These are phyloP conservation scores for Sterna hirundo DNA, from an alignment of 2,113 vertebrate species.

Conservation along the genomic window DNA sequence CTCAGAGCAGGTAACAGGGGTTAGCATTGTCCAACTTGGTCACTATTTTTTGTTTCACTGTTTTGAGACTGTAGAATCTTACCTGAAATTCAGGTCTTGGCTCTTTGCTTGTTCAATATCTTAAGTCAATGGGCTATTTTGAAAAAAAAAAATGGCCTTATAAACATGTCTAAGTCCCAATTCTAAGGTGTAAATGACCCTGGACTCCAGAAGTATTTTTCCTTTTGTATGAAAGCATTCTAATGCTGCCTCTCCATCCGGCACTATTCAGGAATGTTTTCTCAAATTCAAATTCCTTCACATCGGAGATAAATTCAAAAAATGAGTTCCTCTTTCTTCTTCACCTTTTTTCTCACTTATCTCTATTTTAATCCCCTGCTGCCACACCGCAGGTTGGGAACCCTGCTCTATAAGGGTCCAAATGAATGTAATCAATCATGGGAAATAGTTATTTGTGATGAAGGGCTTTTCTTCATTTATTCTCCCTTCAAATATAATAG, in stretches of 20 bases:
- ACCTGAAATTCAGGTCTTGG: not conserved
- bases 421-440: not conserved
- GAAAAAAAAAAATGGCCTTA: not conserved
- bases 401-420: not conserved
- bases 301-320: not conserved
- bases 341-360: not conserved
- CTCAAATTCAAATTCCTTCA: not conserved
- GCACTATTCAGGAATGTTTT: not conserved
- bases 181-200: not conserved
- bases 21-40: not conserved
- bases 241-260: not conserved
- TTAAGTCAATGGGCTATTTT: not conserved
- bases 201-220: not conserved
- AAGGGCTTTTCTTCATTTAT: not conserved
- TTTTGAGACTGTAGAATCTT: not conserved
- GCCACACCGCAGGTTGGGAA: not conserved
- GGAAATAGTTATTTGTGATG: constrained; percentile 27
- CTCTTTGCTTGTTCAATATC: not conserved
- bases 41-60: not conserved
- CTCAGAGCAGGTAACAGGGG: not conserved
- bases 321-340: not conserved
- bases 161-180: not conserved
- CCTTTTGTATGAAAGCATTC: not conserved
- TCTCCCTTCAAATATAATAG: not conserved
- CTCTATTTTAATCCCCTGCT: not conserved